Conservation (phyloP, 2,113 vertebrate genomes). For the Melospiza melodia region DNA sequence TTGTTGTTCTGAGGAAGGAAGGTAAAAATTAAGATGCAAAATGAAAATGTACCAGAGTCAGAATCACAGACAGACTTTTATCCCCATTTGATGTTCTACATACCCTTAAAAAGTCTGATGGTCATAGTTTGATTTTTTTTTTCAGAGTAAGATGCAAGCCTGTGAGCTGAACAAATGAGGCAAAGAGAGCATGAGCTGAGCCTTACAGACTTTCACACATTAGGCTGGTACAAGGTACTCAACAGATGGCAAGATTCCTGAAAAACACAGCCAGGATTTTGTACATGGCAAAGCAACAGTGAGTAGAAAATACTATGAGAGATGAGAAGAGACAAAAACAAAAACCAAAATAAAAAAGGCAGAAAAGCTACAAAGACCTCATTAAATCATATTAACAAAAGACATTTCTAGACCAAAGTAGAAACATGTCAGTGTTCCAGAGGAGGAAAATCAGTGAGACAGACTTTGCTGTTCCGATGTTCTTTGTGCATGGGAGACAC, state of each 20-base stretch:
- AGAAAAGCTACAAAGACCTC: background rate
- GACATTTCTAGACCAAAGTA: background rate
- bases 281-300: background rate
- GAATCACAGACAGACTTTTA: background rate
- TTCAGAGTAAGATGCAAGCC: background rate
- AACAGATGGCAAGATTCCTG: constrained; percentile 40
- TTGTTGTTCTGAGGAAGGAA: background rate
- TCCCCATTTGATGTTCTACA: background rate
- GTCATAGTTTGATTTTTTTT: background rate
- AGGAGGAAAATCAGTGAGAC: background rate
- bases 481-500: background rate
- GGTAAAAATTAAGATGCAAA: background rate
- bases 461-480: background rate
- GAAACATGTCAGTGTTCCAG: background rate
- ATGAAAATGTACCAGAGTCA: background rate
- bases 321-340: background rate
- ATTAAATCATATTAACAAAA: background rate
- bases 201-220: background rate
- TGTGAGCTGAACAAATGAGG: background rate
- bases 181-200: background rate
- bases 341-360: background rate
- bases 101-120: background rate
- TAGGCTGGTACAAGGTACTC: background rate
- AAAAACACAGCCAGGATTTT: constrained; percentile 19
- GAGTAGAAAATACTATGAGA: constrained; percentile 23